A percentile compares a stretch with the other conserved stretches of the same genome.
Evolutionary conservation across 2,797 vertebrate genomes (phyloP).

Genomic region (Coregonus sp.): DNA sequence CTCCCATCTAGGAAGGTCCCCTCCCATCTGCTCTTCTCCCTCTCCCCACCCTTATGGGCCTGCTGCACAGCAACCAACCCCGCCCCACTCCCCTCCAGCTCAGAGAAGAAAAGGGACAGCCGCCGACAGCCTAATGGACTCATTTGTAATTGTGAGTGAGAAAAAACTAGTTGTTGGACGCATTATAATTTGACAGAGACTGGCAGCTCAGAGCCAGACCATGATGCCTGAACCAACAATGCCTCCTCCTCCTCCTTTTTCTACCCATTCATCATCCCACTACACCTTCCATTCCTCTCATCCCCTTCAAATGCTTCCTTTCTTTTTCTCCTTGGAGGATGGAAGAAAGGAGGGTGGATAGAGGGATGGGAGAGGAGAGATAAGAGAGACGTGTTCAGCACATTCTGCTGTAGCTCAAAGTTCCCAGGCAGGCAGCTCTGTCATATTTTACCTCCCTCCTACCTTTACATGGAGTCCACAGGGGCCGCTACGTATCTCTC

Average conservation of each 20-base stretch:
- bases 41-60: slow-evolving; percentile 50
- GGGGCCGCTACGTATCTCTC: slow-evolving; percentile 53
- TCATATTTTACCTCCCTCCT: slow-evolving; percentile 61
- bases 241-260: not conserved
- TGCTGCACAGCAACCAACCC: slow-evolving; percentile 34
- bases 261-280: slow-evolving; percentile 30
- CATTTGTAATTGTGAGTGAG: slow-evolving; percentile 84
- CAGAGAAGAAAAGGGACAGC: slow-evolving; percentile 76
- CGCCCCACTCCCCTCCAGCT: slow-evolving; percentile 64
- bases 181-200: slow-evolving; percentile 88
- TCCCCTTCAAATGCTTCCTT: slow-evolving; percentile 39
- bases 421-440: slow-evolving; percentile 59
- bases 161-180: slow-evolving; percentile 84
- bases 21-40: slow-evolving; percentile 76
- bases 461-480: slow-evolving; percentile 69
- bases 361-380: slow-evolving; percentile 31
- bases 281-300: not conserved
- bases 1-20: slow-evolving; percentile 73
- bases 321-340: slow-evolving; percentile 65
- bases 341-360: slow-evolving; percentile 53
- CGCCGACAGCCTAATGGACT: slow-evolving; percentile 91
- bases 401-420: slow-evolving; percentile 65
- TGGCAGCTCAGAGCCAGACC: slow-evolving; percentile 82
- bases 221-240: slow-evolving; percentile 71
- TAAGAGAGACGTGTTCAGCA: slow-evolving; percentile 67